Evolutionary conservation across 1,140 invertebrate species (phyloP).

Genomic region (Neodiprion pinetum): DNA sequence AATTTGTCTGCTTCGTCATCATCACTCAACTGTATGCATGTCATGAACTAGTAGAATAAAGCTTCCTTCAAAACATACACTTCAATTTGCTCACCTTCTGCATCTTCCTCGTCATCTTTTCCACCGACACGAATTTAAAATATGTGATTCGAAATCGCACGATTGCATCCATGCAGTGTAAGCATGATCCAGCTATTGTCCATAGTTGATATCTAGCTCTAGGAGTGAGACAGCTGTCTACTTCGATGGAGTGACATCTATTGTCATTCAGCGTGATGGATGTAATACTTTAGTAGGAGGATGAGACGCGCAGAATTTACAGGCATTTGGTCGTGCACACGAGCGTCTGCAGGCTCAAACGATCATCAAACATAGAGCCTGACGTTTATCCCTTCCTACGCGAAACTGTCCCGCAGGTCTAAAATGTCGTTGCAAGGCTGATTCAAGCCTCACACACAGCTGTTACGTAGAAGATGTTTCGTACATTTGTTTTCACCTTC

Average conservation of each 20-base stretch:
- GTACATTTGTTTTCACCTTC: too few species aligned
- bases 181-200: not conserved
- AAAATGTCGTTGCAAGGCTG: not conserved
- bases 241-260: not conserved
- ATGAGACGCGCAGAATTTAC: not conserved
- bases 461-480: not conserved
- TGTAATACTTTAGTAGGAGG: not conserved
- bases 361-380: not conserved
- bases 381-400: conserved; percentile 7
- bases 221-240: not conserved
- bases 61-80: too few species aligned
- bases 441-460: not conserved
- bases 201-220: not conserved
- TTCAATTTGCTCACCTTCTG: too few species aligned
- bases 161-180: too few species aligned
- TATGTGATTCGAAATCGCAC: too few species aligned
- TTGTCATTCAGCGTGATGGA: not conserved
- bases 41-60: too few species aligned
- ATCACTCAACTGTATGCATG: too few species aligned
- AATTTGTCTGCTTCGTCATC: too few species aligned
- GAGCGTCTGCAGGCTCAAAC: not conserved
- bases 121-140: too few species aligned
- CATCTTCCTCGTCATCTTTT: too few species aligned
- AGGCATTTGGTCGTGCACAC: not conserved
- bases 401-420: not conserved